phyloP scores from a whole-genome alignment of 2,113 vertebrate genomes.

The Aspiorhynchus laticeps region DNA sequence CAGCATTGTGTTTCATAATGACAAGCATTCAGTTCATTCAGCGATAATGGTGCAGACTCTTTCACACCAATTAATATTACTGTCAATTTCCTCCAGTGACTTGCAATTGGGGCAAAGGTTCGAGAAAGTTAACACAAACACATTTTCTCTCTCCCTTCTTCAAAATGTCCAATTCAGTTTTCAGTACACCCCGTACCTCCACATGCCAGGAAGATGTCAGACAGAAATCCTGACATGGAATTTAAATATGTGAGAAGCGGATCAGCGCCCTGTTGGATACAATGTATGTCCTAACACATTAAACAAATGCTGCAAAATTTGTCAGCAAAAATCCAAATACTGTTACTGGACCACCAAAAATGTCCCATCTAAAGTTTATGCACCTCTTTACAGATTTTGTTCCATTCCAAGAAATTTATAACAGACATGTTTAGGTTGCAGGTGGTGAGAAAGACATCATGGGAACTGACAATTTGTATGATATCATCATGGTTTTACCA shows the following conservation, averaged over 20 bases:
- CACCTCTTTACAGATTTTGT: background rate
- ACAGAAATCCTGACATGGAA: slow-evolving; percentile 71
- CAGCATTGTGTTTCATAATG: background rate
- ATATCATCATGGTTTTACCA: background rate
- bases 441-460: background rate
- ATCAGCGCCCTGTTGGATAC: background rate
- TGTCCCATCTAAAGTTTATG: background rate
- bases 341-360: background rate
- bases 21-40: background rate
- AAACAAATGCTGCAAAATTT: background rate
- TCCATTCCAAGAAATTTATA: background rate
- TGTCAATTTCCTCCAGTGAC: background rate
- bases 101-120: background rate
- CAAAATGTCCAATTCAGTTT: slow-evolving; percentile 60
- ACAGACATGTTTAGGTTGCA: background rate
- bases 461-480: background rate
- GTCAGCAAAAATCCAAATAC: background rate
- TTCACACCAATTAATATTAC: background rate
- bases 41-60: background rate
- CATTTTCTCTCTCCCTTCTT: slow-evolving; percentile 34
- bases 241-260: slow-evolving; percentile 40
- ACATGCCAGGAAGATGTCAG: slow-evolving; percentile 55
- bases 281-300: background rate
- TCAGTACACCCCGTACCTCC: slow-evolving; percentile 71
- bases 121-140: background rate